phyloP scores from a whole-genome alignment of 2,888 invertebrate species.

The Stenodera caucasica region DNA sequence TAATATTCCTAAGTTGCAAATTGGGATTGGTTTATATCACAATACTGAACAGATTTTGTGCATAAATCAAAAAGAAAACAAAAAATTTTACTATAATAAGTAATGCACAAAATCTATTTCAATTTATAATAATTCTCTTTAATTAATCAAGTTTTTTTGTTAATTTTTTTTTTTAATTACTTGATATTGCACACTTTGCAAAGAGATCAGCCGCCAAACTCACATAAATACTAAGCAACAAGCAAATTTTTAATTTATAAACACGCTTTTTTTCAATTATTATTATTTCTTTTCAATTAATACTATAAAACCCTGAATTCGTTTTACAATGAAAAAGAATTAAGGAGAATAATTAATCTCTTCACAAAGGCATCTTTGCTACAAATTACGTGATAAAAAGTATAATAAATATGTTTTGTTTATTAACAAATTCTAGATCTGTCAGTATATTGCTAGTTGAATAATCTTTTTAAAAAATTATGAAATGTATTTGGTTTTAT shows the following conservation, averaged over 20 bases:
- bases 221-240: slow-evolving; percentile 33
- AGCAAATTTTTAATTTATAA: slow-evolving; percentile 27
- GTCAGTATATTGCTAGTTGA: slow-evolving; percentile 48
- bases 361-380: slow-evolving; percentile 30
- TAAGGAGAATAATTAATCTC: slow-evolving; percentile 16
- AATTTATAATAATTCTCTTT: slow-evolving; percentile 17
- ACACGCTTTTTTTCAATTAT: slow-evolving; percentile 20
- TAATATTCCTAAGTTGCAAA: slow-evolving; percentile 42
- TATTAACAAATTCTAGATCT: slow-evolving; percentile 31
- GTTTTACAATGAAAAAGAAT: slow-evolving; percentile 2
- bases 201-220: slow-evolving; percentile 32
- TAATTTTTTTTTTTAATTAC: neutral
- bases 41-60: slow-evolving; percentile 51
- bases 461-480: slow-evolving; percentile 41
- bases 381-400: slow-evolving; percentile 18
- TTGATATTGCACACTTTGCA: slow-evolving; percentile 39
- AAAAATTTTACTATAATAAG: slow-evolving; percentile 19
- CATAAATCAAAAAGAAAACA: slow-evolving; percentile 17
- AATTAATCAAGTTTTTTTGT: neutral
- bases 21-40: slow-evolving; percentile 46
- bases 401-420: slow-evolving; percentile 24
- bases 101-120: slow-evolving; percentile 43
- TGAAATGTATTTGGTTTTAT: slow-evolving; percentile 40
- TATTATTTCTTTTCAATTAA: slow-evolving; percentile 13
- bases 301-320: slow-evolving; percentile 33